These are phyloP conservation scores for Lycophotia porphyrea DNA, from an alignment of 2,888 invertebrate species.

Conservation along the genomic window DNA sequence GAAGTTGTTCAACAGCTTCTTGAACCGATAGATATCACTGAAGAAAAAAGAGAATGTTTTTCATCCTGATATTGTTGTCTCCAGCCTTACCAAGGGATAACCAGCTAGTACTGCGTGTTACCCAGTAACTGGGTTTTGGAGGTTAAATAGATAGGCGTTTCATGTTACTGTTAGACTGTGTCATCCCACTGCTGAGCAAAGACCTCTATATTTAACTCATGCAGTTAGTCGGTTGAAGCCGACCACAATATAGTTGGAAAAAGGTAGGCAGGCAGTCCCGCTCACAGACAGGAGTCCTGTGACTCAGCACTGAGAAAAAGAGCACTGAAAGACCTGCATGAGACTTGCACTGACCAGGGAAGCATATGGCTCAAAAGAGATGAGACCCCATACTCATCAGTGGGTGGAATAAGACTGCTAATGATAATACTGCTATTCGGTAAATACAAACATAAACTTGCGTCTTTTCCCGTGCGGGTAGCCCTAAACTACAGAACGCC, in stretches of 20 bases:
- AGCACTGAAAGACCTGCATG: background rate
- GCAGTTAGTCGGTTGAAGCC: background rate
- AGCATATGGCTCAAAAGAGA: background rate
- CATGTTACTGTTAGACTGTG: too few relatives aligned
- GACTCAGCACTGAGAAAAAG: background rate
- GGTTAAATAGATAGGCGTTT: background rate
- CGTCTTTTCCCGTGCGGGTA: background rate
- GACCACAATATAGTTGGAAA: too few relatives aligned
- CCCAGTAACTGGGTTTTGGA: background rate
- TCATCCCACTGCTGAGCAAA: background rate
- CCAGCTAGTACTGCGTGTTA: too few relatives aligned
- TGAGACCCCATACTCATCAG: background rate
- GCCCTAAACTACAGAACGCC: too few relatives aligned
- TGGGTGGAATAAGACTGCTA: background rate
- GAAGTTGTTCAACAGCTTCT: constrained; percentile 98
- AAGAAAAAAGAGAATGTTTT: constrained; percentile 57
- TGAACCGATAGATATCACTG: constrained; percentile 99
- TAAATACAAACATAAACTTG: background rate
- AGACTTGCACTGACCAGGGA: background rate
- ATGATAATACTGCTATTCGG: background rate
- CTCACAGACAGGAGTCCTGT: background rate
- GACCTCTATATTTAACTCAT: background rate
- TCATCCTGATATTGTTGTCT: background rate
- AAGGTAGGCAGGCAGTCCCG: background rate
- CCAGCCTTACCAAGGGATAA: background rate